phyloP scores from a whole-genome alignment of 2,113 vertebrate species.

The Eptatretus burgeri region DNA sequence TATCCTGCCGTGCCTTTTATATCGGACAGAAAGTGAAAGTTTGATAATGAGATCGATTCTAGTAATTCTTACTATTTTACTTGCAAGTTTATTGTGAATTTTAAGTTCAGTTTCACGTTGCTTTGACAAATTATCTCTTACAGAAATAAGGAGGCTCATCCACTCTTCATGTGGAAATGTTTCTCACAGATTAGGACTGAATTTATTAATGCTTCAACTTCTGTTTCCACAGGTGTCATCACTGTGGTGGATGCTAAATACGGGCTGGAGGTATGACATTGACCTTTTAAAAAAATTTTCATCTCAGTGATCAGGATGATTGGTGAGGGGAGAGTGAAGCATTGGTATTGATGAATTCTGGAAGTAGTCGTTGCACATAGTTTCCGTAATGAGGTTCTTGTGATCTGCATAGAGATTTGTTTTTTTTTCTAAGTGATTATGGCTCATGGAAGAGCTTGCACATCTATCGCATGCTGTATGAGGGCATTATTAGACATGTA shows the following conservation, averaged over 20 bases:
- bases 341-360: too few relatives aligned
- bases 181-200: neutral
- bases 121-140: neutral
- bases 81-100: neutral
- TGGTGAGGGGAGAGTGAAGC: too few relatives aligned
- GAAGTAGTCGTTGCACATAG: too few relatives aligned
- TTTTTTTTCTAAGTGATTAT: too few relatives aligned
- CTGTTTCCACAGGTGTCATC: slow-evolving; percentile 38
- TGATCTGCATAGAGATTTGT: too few relatives aligned
- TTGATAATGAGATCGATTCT: neutral
- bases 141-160: neutral
- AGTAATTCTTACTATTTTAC: neutral
- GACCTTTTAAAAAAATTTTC: slow-evolving; percentile 9
- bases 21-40: too few relatives aligned
- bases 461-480: too few relatives aligned
- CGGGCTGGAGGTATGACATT: slow-evolving; percentile 38
- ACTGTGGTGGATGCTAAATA: slow-evolving; percentile 74
- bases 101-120: neutral
- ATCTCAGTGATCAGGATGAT: slow-evolving; percentile 10
- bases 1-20: too few relatives aligned
- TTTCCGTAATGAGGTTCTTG: too few relatives aligned
- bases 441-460: too few relatives aligned
- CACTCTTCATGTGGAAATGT: neutral
- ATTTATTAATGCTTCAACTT: neutral
- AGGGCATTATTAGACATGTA: too few relatives aligned